A percentile compares a stretch with the other conserved stretches of the same genome.
Evolutionary conservation across 2,113 vertebrate species (phyloP).

Genomic region (Ariopsis seemanni): DNA sequence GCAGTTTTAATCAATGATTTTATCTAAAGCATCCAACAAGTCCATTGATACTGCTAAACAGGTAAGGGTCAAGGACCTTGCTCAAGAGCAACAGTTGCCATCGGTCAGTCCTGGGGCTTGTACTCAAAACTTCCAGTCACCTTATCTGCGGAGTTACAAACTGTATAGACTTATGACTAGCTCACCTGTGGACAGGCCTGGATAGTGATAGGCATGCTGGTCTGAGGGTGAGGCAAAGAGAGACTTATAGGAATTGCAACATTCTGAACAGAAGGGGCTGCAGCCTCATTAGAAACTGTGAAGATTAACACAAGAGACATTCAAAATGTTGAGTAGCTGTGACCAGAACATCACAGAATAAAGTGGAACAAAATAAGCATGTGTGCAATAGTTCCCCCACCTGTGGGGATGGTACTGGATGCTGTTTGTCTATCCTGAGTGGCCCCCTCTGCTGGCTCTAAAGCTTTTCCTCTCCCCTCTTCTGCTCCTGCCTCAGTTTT

Average conservation of each 20-base stretch:
- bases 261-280: constrained; percentile 62
- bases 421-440: constrained; percentile 47
- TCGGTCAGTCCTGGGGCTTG: background rate
- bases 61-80: background rate
- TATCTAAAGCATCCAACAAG: background rate
- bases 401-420: constrained; percentile 32
- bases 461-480: constrained; percentile 45
- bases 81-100: background rate
- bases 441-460: constrained; percentile 52
- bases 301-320: constrained; percentile 33
- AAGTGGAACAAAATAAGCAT: background rate
- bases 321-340: background rate
- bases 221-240: constrained; percentile 66
- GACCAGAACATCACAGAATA: background rate
- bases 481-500: constrained; percentile 64
- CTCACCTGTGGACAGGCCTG: constrained; percentile 75
- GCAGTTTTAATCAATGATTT: background rate
- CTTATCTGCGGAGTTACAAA: background rate
- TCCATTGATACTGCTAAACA: background rate
- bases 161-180: background rate
- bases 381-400: background rate
- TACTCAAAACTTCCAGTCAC: background rate
- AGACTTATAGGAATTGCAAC: constrained; percentile 65
- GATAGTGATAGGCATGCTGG: constrained; percentile 71
- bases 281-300: constrained; percentile 57